Conservation (phyloP, 2,797 vertebrate species). For the Periparus ater region DNA sequence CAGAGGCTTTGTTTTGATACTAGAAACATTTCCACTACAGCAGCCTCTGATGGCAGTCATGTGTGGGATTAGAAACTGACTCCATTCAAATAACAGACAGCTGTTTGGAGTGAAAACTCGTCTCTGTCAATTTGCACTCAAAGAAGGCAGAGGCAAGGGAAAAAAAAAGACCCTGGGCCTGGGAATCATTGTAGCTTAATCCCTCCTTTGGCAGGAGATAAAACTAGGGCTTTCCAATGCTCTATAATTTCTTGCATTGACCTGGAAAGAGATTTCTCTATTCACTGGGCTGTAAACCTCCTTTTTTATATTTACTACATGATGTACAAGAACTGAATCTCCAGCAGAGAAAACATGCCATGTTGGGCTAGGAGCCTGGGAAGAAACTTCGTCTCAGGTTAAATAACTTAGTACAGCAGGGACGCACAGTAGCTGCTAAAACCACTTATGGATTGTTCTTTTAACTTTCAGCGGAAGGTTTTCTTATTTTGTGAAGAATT, state of each 20-base stretch:
- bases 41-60: constrained; percentile 69
- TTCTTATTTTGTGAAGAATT: constrained; percentile 19
- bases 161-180: constrained; percentile 56
- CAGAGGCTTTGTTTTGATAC: constrained; percentile 70
- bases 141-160: constrained; percentile 54
- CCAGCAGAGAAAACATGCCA: constrained; percentile 65
- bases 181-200: constrained; percentile 73
- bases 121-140: constrained; percentile 69
- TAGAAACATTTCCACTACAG: constrained; percentile 73
- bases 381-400: constrained; percentile 61
- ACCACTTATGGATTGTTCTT: constrained; percentile 56
- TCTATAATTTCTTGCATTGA: constrained; percentile 71
- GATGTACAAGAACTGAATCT: constrained; percentile 63
- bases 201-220: constrained; percentile 74
- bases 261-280: constrained; percentile 72
- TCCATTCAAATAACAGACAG: constrained; percentile 75
- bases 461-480: constrained; percentile 14
- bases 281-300: constrained; percentile 66
- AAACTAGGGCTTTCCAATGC: constrained; percentile 68
- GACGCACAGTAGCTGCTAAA: constrained; percentile 24
- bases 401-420: constrained; percentile 28
- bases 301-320: constrained; percentile 68
- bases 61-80: constrained; percentile 71
- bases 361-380: constrained; percentile 54
- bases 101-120: constrained; percentile 72